These are phyloP conservation scores for Cremastinae sp. DNA, from an alignment of 2,888 invertebrate species.

Conservation along the genomic window DNA sequence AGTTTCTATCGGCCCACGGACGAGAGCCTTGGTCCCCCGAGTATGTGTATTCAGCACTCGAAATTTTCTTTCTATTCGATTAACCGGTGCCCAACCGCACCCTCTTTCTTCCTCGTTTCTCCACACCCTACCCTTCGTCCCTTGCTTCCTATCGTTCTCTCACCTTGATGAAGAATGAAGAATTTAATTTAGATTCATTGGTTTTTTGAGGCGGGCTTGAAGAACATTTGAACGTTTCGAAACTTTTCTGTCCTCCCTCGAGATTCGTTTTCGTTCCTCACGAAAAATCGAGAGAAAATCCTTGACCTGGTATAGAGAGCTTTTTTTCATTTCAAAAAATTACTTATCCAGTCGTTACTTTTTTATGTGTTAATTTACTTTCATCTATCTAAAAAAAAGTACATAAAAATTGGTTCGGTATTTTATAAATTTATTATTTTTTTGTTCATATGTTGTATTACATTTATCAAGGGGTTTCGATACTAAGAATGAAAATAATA, in stretches of 20 bases:
- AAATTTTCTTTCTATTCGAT: conserved; percentile 61
- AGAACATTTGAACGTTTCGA: conserved; percentile 30
- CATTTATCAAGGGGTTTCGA: no score
- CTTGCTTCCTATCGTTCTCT: conserved; percentile 17
- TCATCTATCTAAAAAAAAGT: no score
- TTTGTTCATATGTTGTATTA: no score
- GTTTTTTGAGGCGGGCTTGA: conserved; percentile 41
- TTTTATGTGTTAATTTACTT: neutral
- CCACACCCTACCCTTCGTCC: neutral
- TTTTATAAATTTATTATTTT: no score
- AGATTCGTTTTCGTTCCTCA: conserved; percentile 10
- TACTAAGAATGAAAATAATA: no score
- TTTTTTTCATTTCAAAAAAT: neutral
- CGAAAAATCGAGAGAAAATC: conserved; percentile 20
- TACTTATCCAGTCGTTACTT: neutral
- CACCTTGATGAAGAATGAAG: conserved; percentile 54
- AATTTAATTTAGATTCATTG: conserved; percentile 57
- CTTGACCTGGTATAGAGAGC: conserved; percentile 5
- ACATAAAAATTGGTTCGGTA: no score
- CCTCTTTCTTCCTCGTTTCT: conserved; percentile 15
- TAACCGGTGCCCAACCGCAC: conserved; percentile 44
- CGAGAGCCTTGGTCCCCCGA: conserved; percentile 53
- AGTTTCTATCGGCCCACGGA: conserved; percentile 41
- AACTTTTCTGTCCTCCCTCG: conserved; percentile 5
- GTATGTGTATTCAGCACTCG: conserved; percentile 60